Conservation (phyloP, 2,113 vertebrate genomes). For the Eonycteris spelaea region DNA sequence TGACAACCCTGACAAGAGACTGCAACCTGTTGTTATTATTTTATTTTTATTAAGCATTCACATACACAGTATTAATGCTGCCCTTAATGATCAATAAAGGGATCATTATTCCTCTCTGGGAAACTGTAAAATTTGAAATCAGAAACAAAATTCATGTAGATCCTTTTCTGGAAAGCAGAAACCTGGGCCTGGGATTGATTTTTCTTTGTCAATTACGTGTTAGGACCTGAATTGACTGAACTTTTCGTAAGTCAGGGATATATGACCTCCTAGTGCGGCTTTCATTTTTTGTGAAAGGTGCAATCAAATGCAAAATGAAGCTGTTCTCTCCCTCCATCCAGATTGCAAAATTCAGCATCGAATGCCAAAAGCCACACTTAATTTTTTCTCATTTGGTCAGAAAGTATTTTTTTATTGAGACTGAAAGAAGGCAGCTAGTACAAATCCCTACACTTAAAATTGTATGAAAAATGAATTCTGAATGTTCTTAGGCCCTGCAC, state of each 20-base stretch:
- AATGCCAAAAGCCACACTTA: background rate
- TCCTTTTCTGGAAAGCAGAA: background rate
- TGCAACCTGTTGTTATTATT: background rate
- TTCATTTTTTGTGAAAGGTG: background rate
- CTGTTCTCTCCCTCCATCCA: background rate
- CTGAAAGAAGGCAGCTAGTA: background rate
- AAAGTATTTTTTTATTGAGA: background rate
- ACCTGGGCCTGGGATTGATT: background rate
- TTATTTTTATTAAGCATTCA: background rate
- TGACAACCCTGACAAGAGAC: background rate
- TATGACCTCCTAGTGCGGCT: background rate
- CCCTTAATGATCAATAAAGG: background rate
- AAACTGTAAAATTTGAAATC: conserved; percentile 7
- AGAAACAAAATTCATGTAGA: background rate
- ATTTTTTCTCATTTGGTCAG: background rate
- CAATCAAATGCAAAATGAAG: background rate
- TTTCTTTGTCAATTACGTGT: background rate
- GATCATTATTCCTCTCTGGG: background rate
- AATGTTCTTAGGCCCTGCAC: background rate
- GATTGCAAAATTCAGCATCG: background rate
- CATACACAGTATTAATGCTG: background rate
- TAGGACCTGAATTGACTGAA: background rate
- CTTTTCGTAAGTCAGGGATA: conserved; percentile 4
- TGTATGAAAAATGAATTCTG: background rate
- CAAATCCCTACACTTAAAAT: background rate